A percentile compares a stretch with the other conserved stretches of the same genome.
These are phyloP conservation scores for Acanthosepion pharaonis DNA, from an alignment of 2,888 invertebrate species.

Conservation along the genomic window DNA sequence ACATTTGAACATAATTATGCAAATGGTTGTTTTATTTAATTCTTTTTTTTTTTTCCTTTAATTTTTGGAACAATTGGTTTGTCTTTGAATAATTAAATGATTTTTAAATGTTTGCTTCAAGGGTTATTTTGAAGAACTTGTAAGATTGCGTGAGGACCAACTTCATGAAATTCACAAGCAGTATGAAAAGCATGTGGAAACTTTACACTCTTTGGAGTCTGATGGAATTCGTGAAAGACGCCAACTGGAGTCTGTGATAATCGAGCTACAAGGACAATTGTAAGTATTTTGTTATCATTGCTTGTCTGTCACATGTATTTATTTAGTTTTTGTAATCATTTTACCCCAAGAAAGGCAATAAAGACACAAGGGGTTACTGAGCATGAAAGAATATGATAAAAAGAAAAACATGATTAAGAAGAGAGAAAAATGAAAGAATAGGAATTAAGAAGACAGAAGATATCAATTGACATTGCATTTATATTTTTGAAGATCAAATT, in stretches of 20 bases:
- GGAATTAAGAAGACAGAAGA: no score
- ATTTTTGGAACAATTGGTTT: neutral
- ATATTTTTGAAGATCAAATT: no score
- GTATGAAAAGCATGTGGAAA: conserved; percentile 52
- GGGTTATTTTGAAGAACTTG: conserved; percentile 66
- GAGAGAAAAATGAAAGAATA: no score
- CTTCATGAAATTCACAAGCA: conserved; percentile 56
- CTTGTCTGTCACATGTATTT: no score
- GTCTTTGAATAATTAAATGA: neutral
- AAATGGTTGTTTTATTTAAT: no score
- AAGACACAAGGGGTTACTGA: no score
- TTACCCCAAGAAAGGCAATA: no score
- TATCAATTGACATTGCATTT: no score
- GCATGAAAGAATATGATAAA: no score
- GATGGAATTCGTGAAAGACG: conserved; percentile 55
- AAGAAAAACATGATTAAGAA: no score
- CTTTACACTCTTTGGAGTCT: conserved; percentile 54
- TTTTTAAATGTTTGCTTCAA: conserved; percentile 48
- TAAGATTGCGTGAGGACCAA: conserved; percentile 61
- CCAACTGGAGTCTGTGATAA: conserved; percentile 59
- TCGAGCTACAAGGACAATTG: conserved; percentile 63
- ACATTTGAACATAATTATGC: no score
- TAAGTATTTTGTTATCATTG: conserved; percentile 53
- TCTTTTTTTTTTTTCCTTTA: neutral
- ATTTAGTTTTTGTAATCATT: no score